Conservation (phyloP, 2,113 vertebrate genomes). For the Prionailurus bengalensis region DNA sequence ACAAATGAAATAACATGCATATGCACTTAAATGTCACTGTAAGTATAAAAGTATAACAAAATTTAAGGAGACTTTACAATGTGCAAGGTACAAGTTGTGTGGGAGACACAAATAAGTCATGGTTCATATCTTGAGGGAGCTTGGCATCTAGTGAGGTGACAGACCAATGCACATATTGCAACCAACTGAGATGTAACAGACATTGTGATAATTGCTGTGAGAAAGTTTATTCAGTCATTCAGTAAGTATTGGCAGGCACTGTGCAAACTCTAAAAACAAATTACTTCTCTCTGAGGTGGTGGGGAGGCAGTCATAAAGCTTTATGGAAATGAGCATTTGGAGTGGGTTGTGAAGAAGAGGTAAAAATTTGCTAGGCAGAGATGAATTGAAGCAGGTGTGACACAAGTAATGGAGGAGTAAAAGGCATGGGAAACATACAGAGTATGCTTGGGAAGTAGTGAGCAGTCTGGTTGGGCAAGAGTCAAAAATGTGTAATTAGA, state of each 20-base stretch:
- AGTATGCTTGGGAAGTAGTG: background rate
- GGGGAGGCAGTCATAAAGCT: background rate
- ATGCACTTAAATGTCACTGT: conserved; percentile 28
- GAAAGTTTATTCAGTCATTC: conserved; percentile 57
- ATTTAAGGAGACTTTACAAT: background rate
- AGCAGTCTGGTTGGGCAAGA: background rate
- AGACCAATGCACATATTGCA: background rate
- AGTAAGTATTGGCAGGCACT: conserved; percentile 34
- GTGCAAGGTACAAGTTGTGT: background rate
- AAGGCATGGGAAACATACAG: background rate
- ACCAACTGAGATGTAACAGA: background rate
- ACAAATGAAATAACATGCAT: background rate
- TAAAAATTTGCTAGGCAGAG: background rate
- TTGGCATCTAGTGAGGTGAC: background rate
- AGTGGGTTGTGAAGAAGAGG: conserved; percentile 36
- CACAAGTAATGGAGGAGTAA: background rate
- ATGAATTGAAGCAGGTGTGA: background rate
- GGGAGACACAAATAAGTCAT: background rate
- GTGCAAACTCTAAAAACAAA: conserved; percentile 48
- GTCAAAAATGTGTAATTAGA: background rate
- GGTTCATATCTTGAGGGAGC: background rate
- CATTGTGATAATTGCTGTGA: conserved; percentile 8
- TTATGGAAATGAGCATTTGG: conserved; percentile 11
- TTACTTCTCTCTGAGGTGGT: background rate
- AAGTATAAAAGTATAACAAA: conserved; percentile 45